phyloP scores from a whole-genome alignment of 2,797 vertebrate genomes.

The Spea hammondii region DNA sequence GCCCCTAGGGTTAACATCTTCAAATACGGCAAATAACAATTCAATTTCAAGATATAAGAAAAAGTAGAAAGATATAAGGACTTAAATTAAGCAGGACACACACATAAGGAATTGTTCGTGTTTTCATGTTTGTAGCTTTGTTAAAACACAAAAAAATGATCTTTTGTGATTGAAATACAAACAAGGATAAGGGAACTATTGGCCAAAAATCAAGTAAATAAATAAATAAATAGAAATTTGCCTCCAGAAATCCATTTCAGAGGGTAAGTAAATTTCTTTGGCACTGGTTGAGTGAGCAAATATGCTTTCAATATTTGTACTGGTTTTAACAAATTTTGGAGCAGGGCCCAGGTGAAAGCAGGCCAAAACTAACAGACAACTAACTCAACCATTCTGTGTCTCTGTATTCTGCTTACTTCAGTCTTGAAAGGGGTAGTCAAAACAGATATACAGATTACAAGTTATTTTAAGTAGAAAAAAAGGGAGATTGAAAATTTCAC shows the following conservation, averaged over 20 bases:
- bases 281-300: not conserved
- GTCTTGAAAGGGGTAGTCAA: not conserved
- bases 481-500: not conserved
- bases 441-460: not conserved
- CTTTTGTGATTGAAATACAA: too few species aligned
- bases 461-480: not conserved
- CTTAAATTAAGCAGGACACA: too few species aligned
- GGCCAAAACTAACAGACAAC: not conserved
- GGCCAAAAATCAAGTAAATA: too few species aligned
- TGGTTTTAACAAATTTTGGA: constrained; percentile 1
- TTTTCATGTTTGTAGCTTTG: too few species aligned
- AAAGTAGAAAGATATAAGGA: too few species aligned
- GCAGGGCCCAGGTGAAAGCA: not conserved
- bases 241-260: not conserved
- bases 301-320: not conserved
- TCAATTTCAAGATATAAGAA: too few species aligned
- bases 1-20: too few species aligned
- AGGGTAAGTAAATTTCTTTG: not conserved
- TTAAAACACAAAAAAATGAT: too few species aligned
- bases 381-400: not conserved
- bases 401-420: not conserved
- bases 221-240: not conserved
- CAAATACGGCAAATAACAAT: too few species aligned
- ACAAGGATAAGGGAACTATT: too few species aligned
- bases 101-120: too few species aligned